A percentile compares a stretch with the other conserved stretches of the same genome.
These are phyloP conservation scores for Leuctra nigra DNA, from an alignment of 2,888 invertebrate species.

Conservation along the genomic window DNA sequence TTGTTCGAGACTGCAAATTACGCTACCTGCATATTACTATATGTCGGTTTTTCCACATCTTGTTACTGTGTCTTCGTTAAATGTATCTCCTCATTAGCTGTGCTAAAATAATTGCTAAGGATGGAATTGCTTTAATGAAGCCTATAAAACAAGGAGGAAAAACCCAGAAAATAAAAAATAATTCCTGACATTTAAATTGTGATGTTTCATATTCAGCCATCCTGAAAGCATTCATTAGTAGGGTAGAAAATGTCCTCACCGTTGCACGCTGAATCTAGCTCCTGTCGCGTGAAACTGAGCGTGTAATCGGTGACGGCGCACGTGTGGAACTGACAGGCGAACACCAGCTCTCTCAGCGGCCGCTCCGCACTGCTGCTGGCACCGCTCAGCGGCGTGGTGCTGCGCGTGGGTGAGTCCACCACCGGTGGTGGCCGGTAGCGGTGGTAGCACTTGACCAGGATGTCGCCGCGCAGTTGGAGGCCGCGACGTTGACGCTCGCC, in stretches of 20 bases:
- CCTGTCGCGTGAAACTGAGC: conserved; percentile 76
- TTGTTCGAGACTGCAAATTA: no score
- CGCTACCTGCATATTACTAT: no score
- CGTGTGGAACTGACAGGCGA: conserved; percentile 89
- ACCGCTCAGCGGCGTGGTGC: conserved; percentile 20
- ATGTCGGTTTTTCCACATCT: no score
- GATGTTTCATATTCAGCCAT: no score
- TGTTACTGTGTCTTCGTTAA: no score
- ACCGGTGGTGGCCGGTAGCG: conserved; percentile 38
- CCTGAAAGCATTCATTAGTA: no score
- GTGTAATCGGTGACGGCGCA: conserved; percentile 84
- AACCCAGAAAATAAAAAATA: no score
- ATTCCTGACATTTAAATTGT: no score
- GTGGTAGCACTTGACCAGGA: conserved; percentile 86
- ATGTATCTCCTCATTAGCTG: no score
- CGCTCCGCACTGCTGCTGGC: conserved; percentile 11
- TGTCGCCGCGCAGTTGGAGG: conserved; percentile 78
- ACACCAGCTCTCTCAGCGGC: conserved; percentile 56
- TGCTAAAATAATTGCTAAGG: no score
- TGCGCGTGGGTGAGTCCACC: conserved; percentile 34
- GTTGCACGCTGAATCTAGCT: conserved; percentile 77
- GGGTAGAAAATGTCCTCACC: conserved; percentile 56
- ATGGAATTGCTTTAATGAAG: no score
- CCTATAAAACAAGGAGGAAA: no score
- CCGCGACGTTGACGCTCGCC: conserved; percentile 53